A percentile compares a stretch with the other conserved stretches of the same genome.
Evolutionary conservation across 1,140 invertebrate species (phyloP).

Genomic region (Halesus radiatus): DNA sequence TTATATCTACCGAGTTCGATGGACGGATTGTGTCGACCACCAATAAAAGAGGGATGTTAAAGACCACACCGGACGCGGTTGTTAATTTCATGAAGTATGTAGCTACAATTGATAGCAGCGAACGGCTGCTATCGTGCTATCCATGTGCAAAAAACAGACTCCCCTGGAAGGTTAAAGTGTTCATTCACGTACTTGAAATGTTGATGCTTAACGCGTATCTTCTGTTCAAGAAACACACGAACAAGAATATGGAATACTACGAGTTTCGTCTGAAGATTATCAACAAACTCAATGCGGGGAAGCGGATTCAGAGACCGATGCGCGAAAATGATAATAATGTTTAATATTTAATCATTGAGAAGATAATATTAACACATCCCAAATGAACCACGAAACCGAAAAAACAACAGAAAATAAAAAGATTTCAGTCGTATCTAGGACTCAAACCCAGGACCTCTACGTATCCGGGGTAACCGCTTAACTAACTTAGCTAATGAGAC

Average conservation of each 20-base stretch:
- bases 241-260: background rate
- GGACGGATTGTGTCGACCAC: background rate
- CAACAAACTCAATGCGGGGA: background rate
- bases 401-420: too few species aligned
- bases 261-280: constrained; percentile 2
- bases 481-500: too few species aligned
- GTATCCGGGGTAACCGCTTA: too few species aligned
- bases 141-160: background rate
- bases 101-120: background rate
- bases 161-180: constrained; percentile 2
- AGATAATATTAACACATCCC: too few species aligned
- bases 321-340: too few species aligned
- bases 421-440: too few species aligned
- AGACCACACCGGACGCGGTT: background rate
- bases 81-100: background rate
- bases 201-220: constrained; percentile 5
- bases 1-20: constrained; percentile 7
- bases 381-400: too few species aligned
- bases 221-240: background rate
- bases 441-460: too few species aligned
- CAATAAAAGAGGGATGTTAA: background rate
- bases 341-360: too few species aligned
- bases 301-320: background rate
- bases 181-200: constrained; percentile 16
- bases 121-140: background rate